Conservation (phyloP, 2,113 vertebrate genomes). For the Halichoeres trimaculatus region DNA sequence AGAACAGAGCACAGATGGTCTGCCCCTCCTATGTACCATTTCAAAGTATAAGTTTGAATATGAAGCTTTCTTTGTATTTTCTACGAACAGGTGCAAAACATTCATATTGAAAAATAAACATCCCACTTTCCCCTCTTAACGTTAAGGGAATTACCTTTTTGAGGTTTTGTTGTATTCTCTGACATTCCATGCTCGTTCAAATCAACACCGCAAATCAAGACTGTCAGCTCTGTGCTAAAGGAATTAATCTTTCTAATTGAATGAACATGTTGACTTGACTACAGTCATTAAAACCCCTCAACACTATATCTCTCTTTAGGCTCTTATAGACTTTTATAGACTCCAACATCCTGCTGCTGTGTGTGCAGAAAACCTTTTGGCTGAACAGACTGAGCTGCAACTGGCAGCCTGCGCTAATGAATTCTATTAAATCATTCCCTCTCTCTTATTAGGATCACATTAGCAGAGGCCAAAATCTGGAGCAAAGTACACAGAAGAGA, state of each 20-base stretch:
- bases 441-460: slow-evolving; percentile 71
- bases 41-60: slow-evolving; percentile 3
- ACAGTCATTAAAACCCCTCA: slow-evolving; percentile 56
- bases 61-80: background rate
- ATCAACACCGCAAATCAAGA: slow-evolving; percentile 52
- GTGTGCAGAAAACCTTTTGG: slow-evolving; percentile 52
- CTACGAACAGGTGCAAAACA: background rate
- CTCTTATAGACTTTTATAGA: slow-evolving; percentile 64
- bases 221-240: slow-evolving; percentile 27
- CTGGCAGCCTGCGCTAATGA: slow-evolving; percentile 63
- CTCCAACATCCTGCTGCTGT: slow-evolving; percentile 60
- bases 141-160: background rate
- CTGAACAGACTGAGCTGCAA: slow-evolving; percentile 26
- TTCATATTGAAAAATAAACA: background rate
- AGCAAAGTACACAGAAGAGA: slow-evolving; percentile 71
- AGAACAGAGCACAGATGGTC: too few species aligned
- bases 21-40: background rate
- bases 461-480: slow-evolving; percentile 76
- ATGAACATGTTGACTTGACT: slow-evolving; percentile 67
- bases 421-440: slow-evolving; percentile 75
- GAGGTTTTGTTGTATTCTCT: slow-evolving; percentile 7
- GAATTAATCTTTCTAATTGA: slow-evolving; percentile 68
- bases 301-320: slow-evolving; percentile 61
- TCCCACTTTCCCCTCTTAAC: background rate
- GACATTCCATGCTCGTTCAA: slow-evolving; percentile 12